Conservation (phyloP, 1,140 invertebrate genomes). For the Chionoecetes opilio region DNA sequence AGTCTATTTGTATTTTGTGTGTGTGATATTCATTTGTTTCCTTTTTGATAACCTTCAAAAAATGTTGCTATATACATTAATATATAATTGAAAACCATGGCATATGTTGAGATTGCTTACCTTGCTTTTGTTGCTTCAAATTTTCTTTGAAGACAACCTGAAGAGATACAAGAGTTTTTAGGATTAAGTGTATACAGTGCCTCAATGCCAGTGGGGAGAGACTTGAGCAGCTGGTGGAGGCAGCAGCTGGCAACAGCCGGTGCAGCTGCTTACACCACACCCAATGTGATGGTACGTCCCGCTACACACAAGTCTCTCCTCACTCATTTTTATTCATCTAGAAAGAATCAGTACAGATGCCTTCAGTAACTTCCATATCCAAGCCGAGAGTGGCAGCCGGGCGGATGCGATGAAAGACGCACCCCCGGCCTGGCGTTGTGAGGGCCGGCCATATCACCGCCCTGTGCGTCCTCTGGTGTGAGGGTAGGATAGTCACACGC, state of each 20-base stretch:
- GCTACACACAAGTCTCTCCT: slow-evolving; percentile 60
- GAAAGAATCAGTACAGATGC: slow-evolving; percentile 75
- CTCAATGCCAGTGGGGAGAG: slow-evolving; percentile 65
- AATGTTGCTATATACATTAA: slow-evolving; percentile 70
- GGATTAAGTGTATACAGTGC: slow-evolving; percentile 79
- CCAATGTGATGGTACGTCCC: background rate
- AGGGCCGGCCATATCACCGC: slow-evolving; percentile 61
- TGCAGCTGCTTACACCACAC: background rate
- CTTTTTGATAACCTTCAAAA: slow-evolving; percentile 58
- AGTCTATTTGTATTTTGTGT: slow-evolving; percentile 73
- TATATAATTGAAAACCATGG: slow-evolving; percentile 70
- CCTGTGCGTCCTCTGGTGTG: slow-evolving; percentile 30
- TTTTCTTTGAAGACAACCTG: slow-evolving; percentile 76
- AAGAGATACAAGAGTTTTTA: slow-evolving; percentile 77
- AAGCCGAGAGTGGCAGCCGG: slow-evolving; percentile 64
- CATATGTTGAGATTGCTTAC: slow-evolving; percentile 73
- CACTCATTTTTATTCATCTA: slow-evolving; percentile 74
- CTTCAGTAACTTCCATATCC: slow-evolving; percentile 79
- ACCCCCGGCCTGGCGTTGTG: slow-evolving; percentile 58
- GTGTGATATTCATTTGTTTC: slow-evolving; percentile 71
- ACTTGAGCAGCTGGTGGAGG: background rate
- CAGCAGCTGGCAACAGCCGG: background rate
- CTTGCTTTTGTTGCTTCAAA: slow-evolving; percentile 77
- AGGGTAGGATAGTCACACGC: slow-evolving; percentile 71
- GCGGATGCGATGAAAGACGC: background rate